phyloP scores from a whole-genome alignment of 2,888 invertebrate species.

The Caenorhabditis doughertyi region DNA sequence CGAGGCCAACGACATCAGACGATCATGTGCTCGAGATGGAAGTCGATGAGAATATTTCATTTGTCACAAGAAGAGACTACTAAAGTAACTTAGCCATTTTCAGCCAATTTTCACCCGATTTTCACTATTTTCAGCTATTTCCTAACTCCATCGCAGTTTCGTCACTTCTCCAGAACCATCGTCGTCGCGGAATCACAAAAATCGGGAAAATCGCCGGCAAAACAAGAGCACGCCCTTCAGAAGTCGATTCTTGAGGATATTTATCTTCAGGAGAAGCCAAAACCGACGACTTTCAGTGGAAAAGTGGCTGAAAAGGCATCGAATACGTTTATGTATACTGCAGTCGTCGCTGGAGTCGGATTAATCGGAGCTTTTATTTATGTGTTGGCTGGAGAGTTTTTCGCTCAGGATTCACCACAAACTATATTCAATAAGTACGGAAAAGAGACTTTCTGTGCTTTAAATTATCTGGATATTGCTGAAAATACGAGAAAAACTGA shows the following conservation, averaged over 20 bases:
- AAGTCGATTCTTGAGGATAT: constrained; percentile 70
- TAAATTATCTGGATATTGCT: not conserved
- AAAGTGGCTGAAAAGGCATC: constrained; percentile 75
- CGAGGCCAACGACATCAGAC: not conserved
- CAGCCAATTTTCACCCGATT: not conserved
- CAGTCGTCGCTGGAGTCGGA: constrained; percentile 73
- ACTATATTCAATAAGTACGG: constrained; percentile 75
- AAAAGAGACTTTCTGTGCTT: too few relatives aligned
- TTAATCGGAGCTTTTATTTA: constrained; percentile 77
- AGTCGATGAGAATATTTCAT: too few relatives aligned
- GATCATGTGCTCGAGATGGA: too few relatives aligned
- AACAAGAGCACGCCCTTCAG: constrained; percentile 57
- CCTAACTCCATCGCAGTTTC: constrained; percentile 38
- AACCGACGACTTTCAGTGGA: constrained; percentile 74
- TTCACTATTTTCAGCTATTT: constrained; percentile 15
- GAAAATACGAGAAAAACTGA: not conserved
- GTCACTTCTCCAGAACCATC: constrained; percentile 29
- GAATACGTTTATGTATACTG: constrained; percentile 79
- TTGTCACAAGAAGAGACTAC: too few relatives aligned
- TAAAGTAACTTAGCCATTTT: not conserved
- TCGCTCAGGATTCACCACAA: constrained; percentile 77
- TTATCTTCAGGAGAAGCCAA: constrained; percentile 65
- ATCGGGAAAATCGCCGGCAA: constrained; percentile 2
- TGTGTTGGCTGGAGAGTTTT: constrained; percentile 75
- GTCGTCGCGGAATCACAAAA: constrained; percentile 10